Evolutionary conservation across 2,888 invertebrate genomes (phyloP), one percentile per base, ranked within the genome.

Genomic region (Glyphotaelius pellucidus): DNA sequence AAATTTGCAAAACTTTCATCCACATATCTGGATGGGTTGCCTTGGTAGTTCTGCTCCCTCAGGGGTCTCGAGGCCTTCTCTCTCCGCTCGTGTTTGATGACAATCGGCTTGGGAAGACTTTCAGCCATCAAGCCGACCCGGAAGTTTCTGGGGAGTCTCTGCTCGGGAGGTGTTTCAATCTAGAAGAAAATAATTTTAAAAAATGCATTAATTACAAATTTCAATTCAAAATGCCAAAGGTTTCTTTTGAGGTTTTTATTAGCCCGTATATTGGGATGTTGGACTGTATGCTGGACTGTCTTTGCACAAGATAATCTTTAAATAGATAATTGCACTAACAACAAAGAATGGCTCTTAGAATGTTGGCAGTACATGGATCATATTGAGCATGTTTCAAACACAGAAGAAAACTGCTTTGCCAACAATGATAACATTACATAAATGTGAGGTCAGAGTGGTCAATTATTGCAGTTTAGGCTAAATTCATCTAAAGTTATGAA

Each of bases 1-100:
- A 95, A 93, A 94, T 95, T 94, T 3, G 95, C 95, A 85, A 95
- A 94, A 93, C 95, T 95, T 12, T 94, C 94, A 88, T 94, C 94
- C 31, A 92, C 86, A 52, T 32, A 19, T 90, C 90, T 12, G 31
- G 47, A 32, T 3, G n/a, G 31, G 3, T 47, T 19, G 31, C 30
- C 67, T 32, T 89, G 38, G 84, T 32, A 35, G 38, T 90, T 92
- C 19, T 91, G 88, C 11, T 91, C 83, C 42, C 89, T 52, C 35
- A 89, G 81, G 19, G 90, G 90, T 52, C 31, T 14, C 1, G 87
- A 67, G 25, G 84, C 14, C 42, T 79, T 90, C 79, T 91, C 91
- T 32, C 92, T 89, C 25, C 92, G 90, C 31, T 92, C 88, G 80
- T 94, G 92, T 30, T 91, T 92, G 42, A 93, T 91, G 80, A 93